Evolutionary conservation across 1,140 invertebrate species (phyloP), one percentile per base, ranked within the genome.

Genomic region (Danaus plexippus): DNA sequence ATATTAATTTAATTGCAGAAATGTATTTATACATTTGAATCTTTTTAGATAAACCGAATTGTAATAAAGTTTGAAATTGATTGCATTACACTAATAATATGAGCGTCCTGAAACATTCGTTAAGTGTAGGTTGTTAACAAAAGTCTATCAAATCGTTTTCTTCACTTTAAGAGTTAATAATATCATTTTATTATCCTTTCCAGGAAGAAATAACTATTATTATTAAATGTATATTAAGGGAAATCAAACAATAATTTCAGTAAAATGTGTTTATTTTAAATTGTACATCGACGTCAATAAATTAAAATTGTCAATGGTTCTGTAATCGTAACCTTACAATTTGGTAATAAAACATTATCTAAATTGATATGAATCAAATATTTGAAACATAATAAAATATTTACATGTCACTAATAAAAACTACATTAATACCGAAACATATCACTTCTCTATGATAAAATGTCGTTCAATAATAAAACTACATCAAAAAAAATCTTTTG

Each of bases 291-390:
- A 85, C 67, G 60, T 80, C 61, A 60, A 76, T 79, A 85, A 81
- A 80, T 73, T 65, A 85, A 85, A 81, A 61, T 69, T 73, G 67
- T 74, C 67, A 64, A 71, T 75, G 71, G 72, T 66, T 73, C 69
- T 60, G 61, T 66, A 74, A 76, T 72, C 62, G 68, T 78, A 80
- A 74, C 66, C 75, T 79, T 80, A 80, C 64, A 80, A 73, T 75
- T 85, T 75, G 64, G 78, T 81, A 81, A 73, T 76, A 80, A 80
- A 75, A 74, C 75, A 75, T 80, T 75, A 66, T 75, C 77, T 78
- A 80, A 68, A 72, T 80, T 85, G 81, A 85, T 82, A 85, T 85
- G 81, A 85, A 77, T 77, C 69, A 76, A 77, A 85, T 74, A 73
- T 85, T 78, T 59, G 75, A 82, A 85, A 81, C 75, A 82, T 82